Percentiles rank a stretch among this genome's conserved stretches.
Conservation (phyloP, 2,888 invertebrate genomes). For the Galerucella calmariensis region DNA sequence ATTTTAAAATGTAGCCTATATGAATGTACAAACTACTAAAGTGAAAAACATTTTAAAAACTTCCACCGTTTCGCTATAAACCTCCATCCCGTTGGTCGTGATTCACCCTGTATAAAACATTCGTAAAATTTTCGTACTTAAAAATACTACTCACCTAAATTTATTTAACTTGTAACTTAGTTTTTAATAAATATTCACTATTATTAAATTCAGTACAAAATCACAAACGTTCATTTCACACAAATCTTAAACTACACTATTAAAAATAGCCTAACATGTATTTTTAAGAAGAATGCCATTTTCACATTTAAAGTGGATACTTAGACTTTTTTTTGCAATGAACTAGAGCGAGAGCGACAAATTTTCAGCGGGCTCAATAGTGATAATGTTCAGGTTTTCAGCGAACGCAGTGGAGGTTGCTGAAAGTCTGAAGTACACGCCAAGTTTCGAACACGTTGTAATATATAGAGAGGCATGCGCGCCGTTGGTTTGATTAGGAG, state of each 20-base stretch:
- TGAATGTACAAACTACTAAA: no score
- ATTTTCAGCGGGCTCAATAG: background rate
- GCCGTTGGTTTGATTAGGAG: background rate
- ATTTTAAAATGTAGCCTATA: no score
- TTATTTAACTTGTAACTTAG: background rate
- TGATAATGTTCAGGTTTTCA: conserved; percentile 1
- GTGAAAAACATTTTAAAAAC: no score
- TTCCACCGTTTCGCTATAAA: no score
- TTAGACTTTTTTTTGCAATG: background rate
- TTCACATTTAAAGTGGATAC: background rate
- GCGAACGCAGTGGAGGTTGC: conserved; percentile 10
- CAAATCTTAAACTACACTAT: background rate
- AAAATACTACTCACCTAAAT: background rate
- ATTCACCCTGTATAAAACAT: no score
- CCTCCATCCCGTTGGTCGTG: no score
- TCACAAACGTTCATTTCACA: background rate
- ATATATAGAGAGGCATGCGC: conserved; percentile 25
- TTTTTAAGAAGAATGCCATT: background rate
- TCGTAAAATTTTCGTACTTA: no score
- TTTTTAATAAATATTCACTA: background rate
- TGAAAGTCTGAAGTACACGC: conserved; percentile 28
- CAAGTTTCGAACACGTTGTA: conserved; percentile 25
- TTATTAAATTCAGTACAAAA: background rate
- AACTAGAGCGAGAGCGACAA: background rate
- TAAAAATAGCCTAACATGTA: background rate